These are phyloP conservation scores for Atrichornis clamosus DNA, from an alignment of 2,113 vertebrate genomes.

Conservation along the genomic window DNA sequence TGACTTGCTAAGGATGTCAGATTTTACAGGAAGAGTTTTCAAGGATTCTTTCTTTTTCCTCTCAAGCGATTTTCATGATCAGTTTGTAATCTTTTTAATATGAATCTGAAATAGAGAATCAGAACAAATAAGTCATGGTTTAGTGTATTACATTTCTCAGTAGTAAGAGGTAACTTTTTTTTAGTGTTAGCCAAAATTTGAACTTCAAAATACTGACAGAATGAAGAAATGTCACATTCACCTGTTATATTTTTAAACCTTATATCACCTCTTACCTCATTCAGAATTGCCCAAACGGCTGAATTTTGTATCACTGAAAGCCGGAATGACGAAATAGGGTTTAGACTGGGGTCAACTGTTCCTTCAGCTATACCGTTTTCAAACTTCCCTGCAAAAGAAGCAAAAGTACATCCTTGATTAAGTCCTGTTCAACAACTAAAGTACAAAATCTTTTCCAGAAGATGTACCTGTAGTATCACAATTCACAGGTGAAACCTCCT, in stretches of 20 bases:
- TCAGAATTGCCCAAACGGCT: slow-evolving; percentile 94
- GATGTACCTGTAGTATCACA: neutral
- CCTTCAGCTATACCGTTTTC: slow-evolving; percentile 90
- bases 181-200: neutral
- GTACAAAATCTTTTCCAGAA: neutral
- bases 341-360: slow-evolving; percentile 83
- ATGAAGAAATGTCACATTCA: neutral
- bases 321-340: slow-evolving; percentile 88
- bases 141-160: neutral
- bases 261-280: slow-evolving; percentile 81
- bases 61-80: slow-evolving; percentile 59
- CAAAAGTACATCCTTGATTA: neutral
- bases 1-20: slow-evolving; percentile 26
- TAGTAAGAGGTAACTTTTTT: neutral
- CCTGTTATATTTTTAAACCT: neutral
- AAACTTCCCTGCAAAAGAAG: slow-evolving; percentile 85
- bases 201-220: neutral
- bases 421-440: neutral
- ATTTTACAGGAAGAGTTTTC: slow-evolving; percentile 34
- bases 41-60: slow-evolving; percentile 5
- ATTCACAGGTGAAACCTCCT: neutral
- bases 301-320: slow-evolving; percentile 91
- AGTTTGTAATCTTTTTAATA: slow-evolving; percentile 90
- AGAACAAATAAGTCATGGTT: neutral
- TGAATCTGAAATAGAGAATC: slow-evolving; percentile 86